Conservation (phyloP, 2,888 invertebrate species). For the Ectemnius lituratus region DNA sequence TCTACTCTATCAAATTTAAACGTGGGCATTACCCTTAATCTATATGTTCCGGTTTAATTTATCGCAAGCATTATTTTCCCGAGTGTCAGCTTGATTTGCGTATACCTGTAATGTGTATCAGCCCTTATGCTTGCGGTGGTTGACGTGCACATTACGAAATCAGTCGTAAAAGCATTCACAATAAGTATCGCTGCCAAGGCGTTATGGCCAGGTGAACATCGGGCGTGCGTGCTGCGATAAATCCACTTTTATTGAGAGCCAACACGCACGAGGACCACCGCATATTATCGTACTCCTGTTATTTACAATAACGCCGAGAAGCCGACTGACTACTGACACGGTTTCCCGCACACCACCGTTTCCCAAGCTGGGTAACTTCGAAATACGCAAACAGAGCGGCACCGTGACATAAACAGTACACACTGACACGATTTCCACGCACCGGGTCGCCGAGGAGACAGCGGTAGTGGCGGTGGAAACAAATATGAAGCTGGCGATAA, state of each 20-base stretch:
- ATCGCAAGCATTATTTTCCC: too few relatives aligned
- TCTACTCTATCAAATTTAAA: too few relatives aligned
- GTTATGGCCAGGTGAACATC: neutral
- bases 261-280: slow-evolving; percentile 11
- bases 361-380: neutral
- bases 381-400: neutral
- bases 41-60: too few relatives aligned
- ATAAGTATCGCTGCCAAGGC: slow-evolving; percentile 1
- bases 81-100: too few relatives aligned
- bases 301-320: slow-evolving; percentile 2
- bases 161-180: slow-evolving; percentile 21
- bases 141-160: slow-evolving; percentile 19
- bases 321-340: neutral
- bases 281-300: neutral
- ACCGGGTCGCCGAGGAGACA: too few relatives aligned
- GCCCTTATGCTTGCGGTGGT: neutral
- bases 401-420: neutral
- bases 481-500: neutral
- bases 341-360: neutral
- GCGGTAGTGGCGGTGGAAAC: neutral
- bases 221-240: slow-evolving; percentile 17
- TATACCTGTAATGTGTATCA: too few relatives aligned
- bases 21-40: too few relatives aligned
- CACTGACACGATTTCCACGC: neutral
- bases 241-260: slow-evolving; percentile 23